Percentiles rank a stretch among this genome's conserved stretches.
Conservation (phyloP, 2,888 invertebrate species). For the Clostera curtula region DNA sequence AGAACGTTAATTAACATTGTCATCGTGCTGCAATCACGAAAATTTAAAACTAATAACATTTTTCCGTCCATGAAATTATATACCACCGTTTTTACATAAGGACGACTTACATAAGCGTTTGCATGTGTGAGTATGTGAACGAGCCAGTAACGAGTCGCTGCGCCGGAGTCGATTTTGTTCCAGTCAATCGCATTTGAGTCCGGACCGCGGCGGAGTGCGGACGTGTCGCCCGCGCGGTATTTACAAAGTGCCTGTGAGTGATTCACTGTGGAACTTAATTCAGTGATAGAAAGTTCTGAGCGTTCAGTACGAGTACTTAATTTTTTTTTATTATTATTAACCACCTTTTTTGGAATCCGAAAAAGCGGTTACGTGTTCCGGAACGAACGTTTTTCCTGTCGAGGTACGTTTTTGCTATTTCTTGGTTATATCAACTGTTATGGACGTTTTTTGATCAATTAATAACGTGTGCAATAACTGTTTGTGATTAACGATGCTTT, state of each 20-base stretch:
- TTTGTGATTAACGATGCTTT: too few species aligned
- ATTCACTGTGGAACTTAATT: constrained; percentile 23
- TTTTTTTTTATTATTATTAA: constrained; percentile 12
- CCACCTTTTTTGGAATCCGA: constrained; percentile 12
- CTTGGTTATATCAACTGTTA: constrained; percentile 16
- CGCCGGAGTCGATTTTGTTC: constrained; percentile 61
- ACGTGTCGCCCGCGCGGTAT: constrained; percentile 32
- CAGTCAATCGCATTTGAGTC: constrained; percentile 70
- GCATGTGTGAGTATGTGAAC: constrained; percentile 33
- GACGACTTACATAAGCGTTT: constrained; percentile 41
- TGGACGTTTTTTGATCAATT: constrained; percentile 16
- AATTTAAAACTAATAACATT: constrained; percentile 41
- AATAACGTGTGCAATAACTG: too few species aligned
- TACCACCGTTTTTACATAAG: constrained; percentile 51
- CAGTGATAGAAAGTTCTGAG: constrained; percentile 30
- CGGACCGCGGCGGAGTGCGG: constrained; percentile 35
- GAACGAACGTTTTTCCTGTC: constrained; percentile 18
- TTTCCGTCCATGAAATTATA: constrained; percentile 56
- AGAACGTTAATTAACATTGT: constrained; percentile 23
- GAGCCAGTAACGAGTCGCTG: constrained; percentile 40
- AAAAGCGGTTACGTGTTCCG: constrained; percentile 17
- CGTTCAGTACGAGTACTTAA: constrained; percentile 17
- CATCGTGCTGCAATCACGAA: constrained; percentile 38
- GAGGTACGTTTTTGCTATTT: constrained; percentile 30
- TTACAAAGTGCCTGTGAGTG: constrained; percentile 32